Percentiles rank a stretch among this genome's conserved stretches.
Conservation (phyloP, 2,797 vertebrate species). For the Manis javanica region DNA sequence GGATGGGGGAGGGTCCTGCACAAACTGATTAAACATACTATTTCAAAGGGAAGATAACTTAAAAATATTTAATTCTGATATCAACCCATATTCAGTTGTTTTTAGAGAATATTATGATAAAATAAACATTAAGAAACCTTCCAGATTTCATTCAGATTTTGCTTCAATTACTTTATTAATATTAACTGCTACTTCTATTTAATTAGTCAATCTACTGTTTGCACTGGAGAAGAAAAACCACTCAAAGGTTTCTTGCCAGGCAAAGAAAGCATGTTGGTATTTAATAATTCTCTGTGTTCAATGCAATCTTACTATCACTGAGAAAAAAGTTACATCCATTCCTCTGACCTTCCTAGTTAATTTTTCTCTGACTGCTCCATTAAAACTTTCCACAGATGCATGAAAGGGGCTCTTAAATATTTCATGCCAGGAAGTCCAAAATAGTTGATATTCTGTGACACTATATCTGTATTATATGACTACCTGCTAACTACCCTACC, state of each 20-base stretch:
- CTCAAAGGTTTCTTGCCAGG: slow-evolving; percentile 45
- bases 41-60: slow-evolving; percentile 45
- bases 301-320: slow-evolving; percentile 37
- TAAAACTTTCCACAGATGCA: slow-evolving; percentile 49
- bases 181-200: slow-evolving; percentile 57
- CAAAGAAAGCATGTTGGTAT: background rate
- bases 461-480: slow-evolving; percentile 34
- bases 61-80: slow-evolving; percentile 51
- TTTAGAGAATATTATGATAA: slow-evolving; percentile 52
- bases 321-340: slow-evolving; percentile 52
- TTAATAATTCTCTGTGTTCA: slow-evolving; percentile 74
- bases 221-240: slow-evolving; percentile 63
- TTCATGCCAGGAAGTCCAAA: slow-evolving; percentile 57
- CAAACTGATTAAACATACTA: slow-evolving; percentile 51
- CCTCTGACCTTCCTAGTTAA: slow-evolving; percentile 55
- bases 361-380: slow-evolving; percentile 43
- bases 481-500: slow-evolving; percentile 53
- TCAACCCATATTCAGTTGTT: background rate
- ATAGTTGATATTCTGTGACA: slow-evolving; percentile 58
- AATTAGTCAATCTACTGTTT: slow-evolving; percentile 43
- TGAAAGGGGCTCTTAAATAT: slow-evolving; percentile 53
- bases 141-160: slow-evolving; percentile 58
- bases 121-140: slow-evolving; percentile 46
- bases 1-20: background rate
- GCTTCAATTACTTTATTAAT: slow-evolving; percentile 59